Base-by-base conservation (phyloP, 2,888 invertebrate species). In the Diaphora mendica region DNA sequence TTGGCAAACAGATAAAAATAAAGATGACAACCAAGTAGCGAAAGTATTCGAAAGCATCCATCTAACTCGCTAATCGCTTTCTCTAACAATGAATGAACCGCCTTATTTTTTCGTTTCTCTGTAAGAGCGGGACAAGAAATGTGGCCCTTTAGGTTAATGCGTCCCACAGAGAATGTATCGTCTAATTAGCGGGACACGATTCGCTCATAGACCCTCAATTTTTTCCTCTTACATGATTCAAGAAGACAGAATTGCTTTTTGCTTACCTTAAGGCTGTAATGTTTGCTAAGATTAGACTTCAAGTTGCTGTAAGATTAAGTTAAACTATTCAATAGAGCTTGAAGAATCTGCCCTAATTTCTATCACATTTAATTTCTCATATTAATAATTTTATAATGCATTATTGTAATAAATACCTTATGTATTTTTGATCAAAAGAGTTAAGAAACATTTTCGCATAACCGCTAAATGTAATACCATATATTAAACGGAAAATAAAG, bases 181-280 rank as follows among this genome's bases (percentile, higher is more conserved):
- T 87, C 90, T 92, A 92, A 92, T 93, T 93, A 92, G 87, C 80
- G 84, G 85, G 87, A 88, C 82, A 79, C 85, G 85, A 84, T 85
- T 88, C 81, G 48, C 77, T 77, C 81, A 78, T 78, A 70, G 75
- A 33, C 55, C 62, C 64, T n/a, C 69, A 33, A 69, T 77, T 80
- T 82, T 79, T 82, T 78, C 67, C n/a, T 67, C 33, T 66, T 65
- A 59, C 15, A 66, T 68, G 77, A 74, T 30, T 59, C 72, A 76
- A 70, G 75, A 77, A 83, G 74, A 71, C 62, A 23, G 15, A 2
- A 8, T 23, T 77, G 66, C n/a, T 71, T 74, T 71, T 74, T 74
- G 67, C 26, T 68, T 15, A 55, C 30, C 33, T 67, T 62, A 35
- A 26, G 30, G 35, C 15, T 62, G 39, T 26, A 17, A 55, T 15